Conservation (phyloP, 2,113 vertebrate species). For the Serilophus lunatus region DNA sequence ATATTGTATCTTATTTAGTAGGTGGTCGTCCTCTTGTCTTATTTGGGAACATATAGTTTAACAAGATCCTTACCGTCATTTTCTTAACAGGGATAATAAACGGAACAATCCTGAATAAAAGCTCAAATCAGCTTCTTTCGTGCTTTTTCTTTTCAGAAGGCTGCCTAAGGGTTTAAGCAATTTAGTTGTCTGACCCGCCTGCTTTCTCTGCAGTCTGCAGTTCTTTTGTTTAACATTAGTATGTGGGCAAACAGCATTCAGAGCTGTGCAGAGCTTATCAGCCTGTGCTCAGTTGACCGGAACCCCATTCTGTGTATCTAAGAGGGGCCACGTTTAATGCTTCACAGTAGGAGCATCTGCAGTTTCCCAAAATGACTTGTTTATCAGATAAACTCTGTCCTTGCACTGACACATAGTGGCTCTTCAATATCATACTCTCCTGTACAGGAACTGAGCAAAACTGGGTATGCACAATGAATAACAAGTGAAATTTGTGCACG, state of each 20-base stretch:
- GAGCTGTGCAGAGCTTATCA: constrained; percentile 82
- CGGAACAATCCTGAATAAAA: constrained; percentile 82
- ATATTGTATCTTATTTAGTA: constrained; percentile 61
- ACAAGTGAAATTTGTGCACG: constrained; percentile 47
- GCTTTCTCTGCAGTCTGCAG: constrained; percentile 79
- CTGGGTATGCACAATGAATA: constrained; percentile 46
- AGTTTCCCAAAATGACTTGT: constrained; percentile 81
- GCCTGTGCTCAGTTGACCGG: constrained; percentile 77
- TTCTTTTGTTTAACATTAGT: constrained; percentile 87
- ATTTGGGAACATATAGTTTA: constrained; percentile 68
- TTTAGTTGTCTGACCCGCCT: constrained; percentile 81
- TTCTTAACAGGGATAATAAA: constrained; percentile 81
- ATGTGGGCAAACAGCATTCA: constrained; percentile 84
- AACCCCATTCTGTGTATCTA: constrained; percentile 80
- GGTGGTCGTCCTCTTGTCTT: constrained; percentile 58
- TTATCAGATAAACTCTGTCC: constrained; percentile 82
- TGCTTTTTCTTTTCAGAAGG: constrained; percentile 79
- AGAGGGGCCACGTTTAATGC: constrained; percentile 78
- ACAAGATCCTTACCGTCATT: constrained; percentile 76
- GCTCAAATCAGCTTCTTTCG: constrained; percentile 80
- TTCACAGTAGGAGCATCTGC: constrained; percentile 79
- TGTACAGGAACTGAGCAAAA: constrained; percentile 64
- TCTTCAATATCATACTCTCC: constrained; percentile 69
- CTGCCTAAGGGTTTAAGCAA: constrained; percentile 84
- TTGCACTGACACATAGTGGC: constrained; percentile 74